Evolutionary conservation across 2,888 invertebrate genomes (phyloP).

Genomic region (Nasonia oneida): DNA sequence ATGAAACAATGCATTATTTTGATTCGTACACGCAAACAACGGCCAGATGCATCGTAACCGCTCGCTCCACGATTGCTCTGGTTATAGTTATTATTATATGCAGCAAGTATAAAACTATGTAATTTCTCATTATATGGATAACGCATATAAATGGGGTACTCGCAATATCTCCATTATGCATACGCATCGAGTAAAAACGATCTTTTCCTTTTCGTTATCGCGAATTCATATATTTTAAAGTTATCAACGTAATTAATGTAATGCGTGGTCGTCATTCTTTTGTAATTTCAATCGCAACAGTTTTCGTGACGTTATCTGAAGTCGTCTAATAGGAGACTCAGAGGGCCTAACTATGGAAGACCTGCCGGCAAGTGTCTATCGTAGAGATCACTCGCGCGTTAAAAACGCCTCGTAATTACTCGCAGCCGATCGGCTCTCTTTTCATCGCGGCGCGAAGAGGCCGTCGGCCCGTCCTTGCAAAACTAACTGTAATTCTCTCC

Average conservation of each 20-base stretch:
- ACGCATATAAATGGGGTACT: neutral
- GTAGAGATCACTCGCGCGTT: neutral
- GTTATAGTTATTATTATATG: neutral
- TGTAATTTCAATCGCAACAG: neutral
- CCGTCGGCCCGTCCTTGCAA: constrained; percentile 74
- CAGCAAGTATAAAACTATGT: neutral
- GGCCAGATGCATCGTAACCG: too few relatives aligned
- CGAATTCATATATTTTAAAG: neutral
- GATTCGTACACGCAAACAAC: too few relatives aligned
- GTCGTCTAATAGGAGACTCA: too few relatives aligned
- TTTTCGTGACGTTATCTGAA: too few relatives aligned
- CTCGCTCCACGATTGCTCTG: neutral
- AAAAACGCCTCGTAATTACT: neutral
- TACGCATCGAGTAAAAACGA: too few relatives aligned
- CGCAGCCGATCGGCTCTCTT: neutral
- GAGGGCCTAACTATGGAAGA: too few relatives aligned
- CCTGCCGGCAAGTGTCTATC: neutral
- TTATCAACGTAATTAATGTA: neutral
- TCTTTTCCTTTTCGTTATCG: too few relatives aligned
- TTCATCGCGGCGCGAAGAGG: constrained; percentile 27
- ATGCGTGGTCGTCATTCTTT: neutral
- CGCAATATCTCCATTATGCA: neutral
- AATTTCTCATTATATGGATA: constrained; percentile 7
- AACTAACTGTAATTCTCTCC: constrained; percentile 73
- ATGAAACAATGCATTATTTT: too few relatives aligned